Evolutionary conservation across 2,113 vertebrate species (phyloP), one percentile per base, ranked within the genome.

Genomic region (Condylura cristata): DNA sequence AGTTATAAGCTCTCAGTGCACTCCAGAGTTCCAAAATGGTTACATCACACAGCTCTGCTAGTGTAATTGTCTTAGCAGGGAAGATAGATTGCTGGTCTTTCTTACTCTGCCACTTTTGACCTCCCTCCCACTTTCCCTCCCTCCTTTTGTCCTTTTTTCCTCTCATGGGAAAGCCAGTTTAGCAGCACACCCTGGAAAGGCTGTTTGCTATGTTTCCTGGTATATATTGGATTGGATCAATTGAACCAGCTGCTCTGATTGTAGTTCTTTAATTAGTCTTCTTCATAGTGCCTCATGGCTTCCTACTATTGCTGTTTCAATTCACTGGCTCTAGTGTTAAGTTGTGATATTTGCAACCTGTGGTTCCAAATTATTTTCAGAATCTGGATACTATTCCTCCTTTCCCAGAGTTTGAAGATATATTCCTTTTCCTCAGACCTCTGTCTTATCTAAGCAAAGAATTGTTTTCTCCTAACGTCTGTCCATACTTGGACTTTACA

Each of bases 331-430:
- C 39, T 6, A 14, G 39, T 14, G 20, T 37, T n/a, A 2, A 39
- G 14, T n/a, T 16, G 28, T 56, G 37, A 18, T 39, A 26, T 78
- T 94, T 56, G 17, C 26, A 80, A 72, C 34, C 18, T 26, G 9
- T 71, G 56, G 56, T 74, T 37, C 46, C 32, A 74, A 84, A 44
- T 65, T 66, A 46, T 58, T 80, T 94, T 80, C 12, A 66, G 48
- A 80, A 65, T 66, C 68, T 91, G 75, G 66, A 74, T 81, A 32
- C 17, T 46, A 32, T 12, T 65, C 74, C 79, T 86, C 24, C 48
- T 32, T 63, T 68, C 34, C 30, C 16, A 8, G 39, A n/a, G 7
- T 17, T 76, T 70, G 70, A 30, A 84, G 12, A 30, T 41, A 24
- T 28, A 22, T 78, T 22, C 28, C 37, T 37, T 70, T 65, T 32